These are phyloP conservation scores for Gymnarchus niloticus DNA, from an alignment of 2,113 vertebrate species.

Conservation along the genomic window DNA sequence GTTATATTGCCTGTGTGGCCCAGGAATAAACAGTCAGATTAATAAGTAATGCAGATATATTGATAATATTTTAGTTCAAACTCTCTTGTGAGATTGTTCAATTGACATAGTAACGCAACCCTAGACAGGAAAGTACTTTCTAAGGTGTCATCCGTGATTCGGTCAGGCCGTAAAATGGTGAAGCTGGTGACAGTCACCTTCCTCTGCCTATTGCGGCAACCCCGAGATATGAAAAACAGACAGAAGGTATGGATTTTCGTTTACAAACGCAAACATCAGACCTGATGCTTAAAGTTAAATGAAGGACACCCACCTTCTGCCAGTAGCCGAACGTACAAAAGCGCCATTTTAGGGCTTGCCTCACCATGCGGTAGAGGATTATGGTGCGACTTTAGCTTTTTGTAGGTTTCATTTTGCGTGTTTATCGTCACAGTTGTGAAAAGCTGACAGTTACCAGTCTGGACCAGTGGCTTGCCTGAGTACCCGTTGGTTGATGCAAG, in stretches of 20 bases:
- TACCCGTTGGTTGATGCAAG: not conserved
- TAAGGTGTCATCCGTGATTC: not conserved
- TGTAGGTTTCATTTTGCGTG: not conserved
- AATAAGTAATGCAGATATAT: constrained; percentile 68
- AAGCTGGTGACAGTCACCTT: not conserved
- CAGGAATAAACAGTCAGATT: constrained; percentile 60
- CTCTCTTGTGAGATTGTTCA: constrained; percentile 51
- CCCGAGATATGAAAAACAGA: not conserved
- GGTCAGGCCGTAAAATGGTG: not conserved
- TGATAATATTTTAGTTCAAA: constrained; percentile 61
- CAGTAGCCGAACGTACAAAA: not conserved
- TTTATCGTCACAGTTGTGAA: not conserved
- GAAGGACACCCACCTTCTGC: not conserved
- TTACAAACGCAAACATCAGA: not conserved
- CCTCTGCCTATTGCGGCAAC: constrained; percentile 6
- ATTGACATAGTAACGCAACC: constrained; percentile 43
- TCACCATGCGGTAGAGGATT: not conserved
- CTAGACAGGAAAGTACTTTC: constrained; percentile 35
- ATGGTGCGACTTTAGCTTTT: not conserved
- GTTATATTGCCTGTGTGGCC: constrained; percentile 52
- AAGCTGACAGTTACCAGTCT: not conserved
- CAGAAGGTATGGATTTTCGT: not conserved
- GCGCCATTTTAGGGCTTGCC: not conserved
- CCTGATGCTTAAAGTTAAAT: not conserved
- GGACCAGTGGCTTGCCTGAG: not conserved